phyloP scores from a whole-genome alignment of 2,888 invertebrate genomes.

The Pycnomerus fuliginosus region DNA sequence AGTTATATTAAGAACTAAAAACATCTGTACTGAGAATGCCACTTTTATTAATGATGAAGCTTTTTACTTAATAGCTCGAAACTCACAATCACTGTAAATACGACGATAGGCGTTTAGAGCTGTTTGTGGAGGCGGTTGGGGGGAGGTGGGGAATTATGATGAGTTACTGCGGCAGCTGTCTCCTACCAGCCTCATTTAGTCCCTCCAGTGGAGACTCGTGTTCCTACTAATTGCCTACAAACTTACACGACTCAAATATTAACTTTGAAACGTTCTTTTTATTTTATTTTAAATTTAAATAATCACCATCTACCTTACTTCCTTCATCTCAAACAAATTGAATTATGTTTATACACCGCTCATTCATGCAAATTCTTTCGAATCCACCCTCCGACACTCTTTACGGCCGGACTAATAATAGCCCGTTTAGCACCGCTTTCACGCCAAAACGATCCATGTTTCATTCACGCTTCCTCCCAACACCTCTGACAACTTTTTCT shows the following conservation, averaged over 20 bases:
- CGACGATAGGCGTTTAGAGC: constrained; percentile 40
- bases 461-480: no score
- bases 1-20: constrained; percentile 35
- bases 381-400: constrained; percentile 3
- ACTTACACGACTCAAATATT: constrained; percentile 40
- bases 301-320: constrained; percentile 10
- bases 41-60: constrained; percentile 34
- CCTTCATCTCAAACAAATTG: constrained; percentile 11
- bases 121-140: constrained; percentile 31
- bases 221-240: constrained; percentile 44
- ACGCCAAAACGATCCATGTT: no score
- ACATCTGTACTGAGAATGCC: constrained; percentile 27
- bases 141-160: constrained; percentile 30
- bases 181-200: constrained; percentile 40
- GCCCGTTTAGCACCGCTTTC: constrained; percentile 9
- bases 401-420: constrained; percentile 9
- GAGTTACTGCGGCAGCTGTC: constrained; percentile 45
- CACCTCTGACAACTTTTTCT: no score
- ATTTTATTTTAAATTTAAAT: constrained; percentile 16
- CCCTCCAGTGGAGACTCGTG: constrained; percentile 37
- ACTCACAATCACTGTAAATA: constrained; percentile 45
- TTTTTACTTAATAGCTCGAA: constrained; percentile 43
- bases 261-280: constrained; percentile 24
- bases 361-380: constrained; percentile 12
- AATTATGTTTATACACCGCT: constrained; percentile 12